These are phyloP conservation scores for Drosophila phalerata DNA, from an alignment of 2,888 invertebrate species.

Conservation along the genomic window DNA sequence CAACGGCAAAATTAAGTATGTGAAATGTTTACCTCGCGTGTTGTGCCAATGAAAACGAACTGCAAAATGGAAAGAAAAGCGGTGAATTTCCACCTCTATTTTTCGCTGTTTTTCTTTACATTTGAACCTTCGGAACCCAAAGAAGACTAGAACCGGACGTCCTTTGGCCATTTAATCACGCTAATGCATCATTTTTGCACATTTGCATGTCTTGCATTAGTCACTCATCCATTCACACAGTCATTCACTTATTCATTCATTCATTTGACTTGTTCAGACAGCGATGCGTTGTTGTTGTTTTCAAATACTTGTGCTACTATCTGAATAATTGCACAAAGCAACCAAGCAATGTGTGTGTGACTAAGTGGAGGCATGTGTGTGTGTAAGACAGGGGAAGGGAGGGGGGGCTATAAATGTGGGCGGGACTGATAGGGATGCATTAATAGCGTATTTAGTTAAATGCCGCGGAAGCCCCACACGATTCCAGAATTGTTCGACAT, in stretches of 20 bases:
- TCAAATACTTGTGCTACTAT: conserved; percentile 25
- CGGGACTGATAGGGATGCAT: conserved; percentile 45
- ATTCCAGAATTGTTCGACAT: conserved; percentile 1
- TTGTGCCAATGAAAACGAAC: conserved; percentile 8
- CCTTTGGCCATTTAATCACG: conserved; percentile 60
- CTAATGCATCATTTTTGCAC: conserved; percentile 59
- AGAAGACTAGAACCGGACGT: conserved; percentile 19
- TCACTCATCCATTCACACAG: conserved; percentile 41
- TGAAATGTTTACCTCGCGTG: conserved; percentile 16
- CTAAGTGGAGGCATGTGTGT: neutral
- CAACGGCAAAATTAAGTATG: conserved; percentile 6
- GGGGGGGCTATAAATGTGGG: neutral
- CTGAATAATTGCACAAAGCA: conserved; percentile 44
- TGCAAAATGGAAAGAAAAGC: conserved; percentile 7
- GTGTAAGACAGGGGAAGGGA: neutral
- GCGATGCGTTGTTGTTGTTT: conserved; percentile 27
- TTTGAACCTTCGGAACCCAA: neutral
- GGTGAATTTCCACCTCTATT: neutral
- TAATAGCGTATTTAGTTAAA: conserved; percentile 70
- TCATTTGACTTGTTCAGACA: conserved; percentile 22
- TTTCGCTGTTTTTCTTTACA: conserved; percentile 1
- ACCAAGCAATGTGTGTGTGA: conserved; percentile 6
- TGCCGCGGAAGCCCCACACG: conserved; percentile 64
- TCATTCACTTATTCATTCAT: conserved; percentile 29
- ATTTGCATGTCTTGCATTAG: conserved; percentile 44